These are phyloP conservation scores for Macrotrachela quadricornifera DNA, from an alignment of 1,140 invertebrate species.

Conservation along the genomic window DNA sequence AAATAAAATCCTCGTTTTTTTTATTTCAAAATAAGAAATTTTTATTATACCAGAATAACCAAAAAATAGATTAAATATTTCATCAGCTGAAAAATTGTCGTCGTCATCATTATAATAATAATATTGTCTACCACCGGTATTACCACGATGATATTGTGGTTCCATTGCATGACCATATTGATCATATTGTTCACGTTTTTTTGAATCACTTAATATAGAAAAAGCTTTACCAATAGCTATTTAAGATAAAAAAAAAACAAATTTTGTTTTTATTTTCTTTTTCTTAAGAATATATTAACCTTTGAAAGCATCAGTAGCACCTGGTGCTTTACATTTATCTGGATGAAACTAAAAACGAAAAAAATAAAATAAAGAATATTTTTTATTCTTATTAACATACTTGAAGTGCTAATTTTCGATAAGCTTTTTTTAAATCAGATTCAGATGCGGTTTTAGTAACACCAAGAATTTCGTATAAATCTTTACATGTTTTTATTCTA, in stretches of 20 bases:
- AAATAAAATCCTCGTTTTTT: too few relatives aligned
- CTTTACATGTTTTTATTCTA: slow-evolving; percentile 21
- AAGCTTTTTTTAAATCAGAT: slow-evolving; percentile 81
- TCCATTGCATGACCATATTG: slow-evolving; percentile 40
- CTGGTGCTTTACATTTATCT: slow-evolving; percentile 92
- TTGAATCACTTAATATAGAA: slow-evolving; percentile 65
- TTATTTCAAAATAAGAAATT: too few relatives aligned
- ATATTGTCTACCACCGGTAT: slow-evolving; percentile 9
- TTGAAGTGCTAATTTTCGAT: slow-evolving; percentile 78
- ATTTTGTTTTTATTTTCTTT: slow-evolving; percentile 8
- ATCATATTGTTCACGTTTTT: slow-evolving; percentile 86
- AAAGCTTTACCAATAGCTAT: slow-evolving; percentile 76
- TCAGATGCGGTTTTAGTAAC: slow-evolving; percentile 73
- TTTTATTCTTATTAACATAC: slow-evolving; percentile 80
- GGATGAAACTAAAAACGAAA: too few relatives aligned
- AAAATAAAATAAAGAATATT: slow-evolving; percentile 11
- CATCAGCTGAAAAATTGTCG: slow-evolving; percentile 78
- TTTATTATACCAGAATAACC: slow-evolving; percentile 27
- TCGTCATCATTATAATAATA: background rate
- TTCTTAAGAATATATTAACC: slow-evolving; percentile 30
- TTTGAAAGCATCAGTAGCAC: slow-evolving; percentile 92
- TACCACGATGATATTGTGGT: slow-evolving; percentile 10
- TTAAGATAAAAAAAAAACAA: slow-evolving; percentile 15
- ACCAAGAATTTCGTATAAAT: slow-evolving; percentile 88
- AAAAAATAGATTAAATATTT: slow-evolving; percentile 98